Evolutionary conservation across 2,888 invertebrate genomes (phyloP), one percentile per base, ranked within the genome.

Genomic region (Tricholauxania praeusta): DNA sequence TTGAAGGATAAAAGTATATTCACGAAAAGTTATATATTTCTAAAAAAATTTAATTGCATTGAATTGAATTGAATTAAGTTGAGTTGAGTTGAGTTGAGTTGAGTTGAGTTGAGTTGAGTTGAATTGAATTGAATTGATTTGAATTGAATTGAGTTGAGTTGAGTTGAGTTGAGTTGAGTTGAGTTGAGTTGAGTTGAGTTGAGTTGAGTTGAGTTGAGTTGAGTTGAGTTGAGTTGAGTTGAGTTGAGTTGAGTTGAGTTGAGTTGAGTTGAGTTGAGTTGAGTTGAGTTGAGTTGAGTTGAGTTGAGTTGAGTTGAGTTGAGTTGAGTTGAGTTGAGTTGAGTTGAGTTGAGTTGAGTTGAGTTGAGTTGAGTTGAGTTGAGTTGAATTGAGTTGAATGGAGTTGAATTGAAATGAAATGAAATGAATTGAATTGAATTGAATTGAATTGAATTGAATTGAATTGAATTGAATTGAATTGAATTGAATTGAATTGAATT

Each of bases 361-460:
- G 17, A 57, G 12, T 57, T 57, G 17, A 57, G 12, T 2, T 57
- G 17, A 57, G 2, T 4, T 57, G 17, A 57, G 1, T 7, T 57
- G 6, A 57, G 12, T 2, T 57, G 6, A n/a, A n/a, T n/a, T n/a
- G n/a, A n/a, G n/a, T n/a, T n/a, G n/a, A n/a, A n/a, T n/a, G n/a
- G n/a, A n/a, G n/a, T n/a, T n/a, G n/a, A n/a, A n/a, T n/a, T n/a
- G n/a, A n/a, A n/a, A n/a, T n/a, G n/a, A n/a, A n/a, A n/a, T n/a
- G n/a, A n/a, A n/a, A n/a, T n/a, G n/a, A 57, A 57, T 57, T 57
- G 10, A 57, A 57, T 57, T 57, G 57, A 57, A 57, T 57, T 57
- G 57, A 57, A 57, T 10, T 57, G 57, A 57, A 57, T 57, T 57
- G 17, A 6, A 57, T 10, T 57, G 57, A 57, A 57, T 57, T 57